phyloP scores from a whole-genome alignment of 2,113 vertebrate genomes.

The Aphyosemion australe region DNA sequence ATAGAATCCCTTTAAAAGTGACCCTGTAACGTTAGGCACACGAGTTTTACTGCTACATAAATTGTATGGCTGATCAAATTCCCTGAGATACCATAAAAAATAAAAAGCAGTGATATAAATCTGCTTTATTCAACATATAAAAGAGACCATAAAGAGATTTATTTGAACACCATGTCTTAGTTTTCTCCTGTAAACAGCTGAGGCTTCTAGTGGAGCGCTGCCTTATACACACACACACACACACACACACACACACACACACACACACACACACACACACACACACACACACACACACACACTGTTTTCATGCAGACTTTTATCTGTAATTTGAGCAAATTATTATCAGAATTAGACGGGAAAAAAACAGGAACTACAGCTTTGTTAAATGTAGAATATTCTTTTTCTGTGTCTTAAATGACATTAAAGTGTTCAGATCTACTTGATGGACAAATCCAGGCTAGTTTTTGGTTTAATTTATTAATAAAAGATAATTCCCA shows the following conservation, averaged over 20 bases:
- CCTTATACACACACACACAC: background rate
- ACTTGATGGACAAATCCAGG: too few relatives aligned
- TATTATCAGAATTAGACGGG: background rate
- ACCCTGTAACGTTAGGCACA: too few relatives aligned
- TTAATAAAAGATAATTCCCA: too few relatives aligned
- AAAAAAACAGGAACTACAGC: background rate
- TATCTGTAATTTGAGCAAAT: background rate
- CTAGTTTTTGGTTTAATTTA: too few relatives aligned
- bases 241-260: too few relatives aligned
- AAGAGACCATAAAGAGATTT: background rate
- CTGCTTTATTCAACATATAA: slow-evolving; percentile 12
- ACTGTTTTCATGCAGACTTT: background rate
- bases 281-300: too few relatives aligned
- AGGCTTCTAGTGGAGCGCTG: background rate
- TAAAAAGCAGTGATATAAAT: slow-evolving; percentile 4
- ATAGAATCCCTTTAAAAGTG: too few relatives aligned
- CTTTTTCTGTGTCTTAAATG: background rate
- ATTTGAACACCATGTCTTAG: too few relatives aligned
- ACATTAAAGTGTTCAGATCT: background rate
- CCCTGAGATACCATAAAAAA: background rate
- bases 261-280: too few relatives aligned
- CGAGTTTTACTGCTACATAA: background rate
- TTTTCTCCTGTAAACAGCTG: slow-evolving; percentile 1
- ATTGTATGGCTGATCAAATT: background rate
- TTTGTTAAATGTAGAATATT: background rate